These are phyloP conservation scores for Coptodon rendalli DNA, from an alignment of 2,113 vertebrate species.

Conservation along the genomic window DNA sequence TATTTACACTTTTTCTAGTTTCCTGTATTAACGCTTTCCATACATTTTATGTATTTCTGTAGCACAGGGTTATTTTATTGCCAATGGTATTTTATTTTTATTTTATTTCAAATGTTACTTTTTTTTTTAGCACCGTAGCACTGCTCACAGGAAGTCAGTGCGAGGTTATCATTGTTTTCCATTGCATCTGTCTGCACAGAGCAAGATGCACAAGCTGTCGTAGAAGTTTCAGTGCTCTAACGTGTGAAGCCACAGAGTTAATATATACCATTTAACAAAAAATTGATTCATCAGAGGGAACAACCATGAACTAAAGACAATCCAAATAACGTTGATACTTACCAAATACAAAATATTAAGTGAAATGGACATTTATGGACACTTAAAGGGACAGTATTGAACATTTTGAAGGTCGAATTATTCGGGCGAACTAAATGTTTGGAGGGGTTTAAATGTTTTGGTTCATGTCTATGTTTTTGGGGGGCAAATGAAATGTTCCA, in stretches of 20 bases:
- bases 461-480: not conserved
- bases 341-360: not conserved
- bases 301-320: not conserved
- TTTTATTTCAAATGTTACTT: not conserved
- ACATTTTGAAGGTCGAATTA: not conserved
- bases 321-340: fast-evolving
- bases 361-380: not conserved
- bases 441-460: not conserved
- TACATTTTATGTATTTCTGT: not conserved
- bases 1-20: not conserved
- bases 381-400: not conserved
- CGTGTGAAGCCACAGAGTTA: not conserved
- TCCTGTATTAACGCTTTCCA: not conserved
- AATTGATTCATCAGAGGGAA: not conserved
- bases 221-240: not conserved
- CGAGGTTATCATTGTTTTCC: not conserved
- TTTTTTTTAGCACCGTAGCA: fast-evolving
- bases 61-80: not conserved
- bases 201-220: not conserved
- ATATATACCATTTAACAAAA: not conserved
- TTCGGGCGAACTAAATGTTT: not conserved
- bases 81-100: not conserved
- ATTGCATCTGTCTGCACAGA: not conserved
- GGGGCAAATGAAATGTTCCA: not conserved
- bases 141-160: not conserved